A percentile compares a stretch with the other conserved stretches of the same genome.
Conservation (phyloP, 2,888 invertebrate genomes). For the Drosophila gaucha region DNA sequence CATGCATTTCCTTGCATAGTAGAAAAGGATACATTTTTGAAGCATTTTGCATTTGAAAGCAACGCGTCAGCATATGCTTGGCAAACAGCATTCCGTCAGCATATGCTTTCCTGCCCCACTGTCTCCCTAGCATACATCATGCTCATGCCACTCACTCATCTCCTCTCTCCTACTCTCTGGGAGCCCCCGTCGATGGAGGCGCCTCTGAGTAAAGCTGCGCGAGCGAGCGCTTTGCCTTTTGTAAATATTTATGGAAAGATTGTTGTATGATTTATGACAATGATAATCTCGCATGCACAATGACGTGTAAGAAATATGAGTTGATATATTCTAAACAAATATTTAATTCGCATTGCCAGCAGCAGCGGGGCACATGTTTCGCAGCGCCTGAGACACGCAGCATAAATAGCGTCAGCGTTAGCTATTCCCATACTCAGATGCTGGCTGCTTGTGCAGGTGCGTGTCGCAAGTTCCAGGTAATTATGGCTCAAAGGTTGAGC, state of each 20-base stretch:
- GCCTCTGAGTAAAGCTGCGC: constrained; percentile 23
- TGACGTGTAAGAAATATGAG: constrained; percentile 76
- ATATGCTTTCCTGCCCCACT: no score
- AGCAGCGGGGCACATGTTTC: constrained; percentile 5
- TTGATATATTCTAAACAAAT: constrained; percentile 74
- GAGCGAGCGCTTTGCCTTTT: constrained; percentile 60
- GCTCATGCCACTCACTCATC: constrained; percentile 1
- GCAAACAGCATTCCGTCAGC: constrained; percentile 8
- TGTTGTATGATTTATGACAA: constrained; percentile 76
- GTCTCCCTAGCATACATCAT: constrained; percentile 27
- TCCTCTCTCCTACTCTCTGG: not conserved
- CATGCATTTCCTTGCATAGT: constrained; percentile 23
- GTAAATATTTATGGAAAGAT: constrained; percentile 77
- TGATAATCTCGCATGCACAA: constrained; percentile 75
- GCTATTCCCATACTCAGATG: no score
- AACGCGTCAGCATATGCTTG: constrained; percentile 35
- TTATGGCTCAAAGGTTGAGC: constrained; percentile 26
- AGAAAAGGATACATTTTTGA: constrained; percentile 37
- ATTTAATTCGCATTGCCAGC: constrained; percentile 63
- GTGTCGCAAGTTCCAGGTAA: constrained; percentile 29
- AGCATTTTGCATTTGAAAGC: constrained; percentile 47
- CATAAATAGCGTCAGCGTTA: not conserved
- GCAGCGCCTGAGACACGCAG: not conserved
- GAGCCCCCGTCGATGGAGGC: not conserved
- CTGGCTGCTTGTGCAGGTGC: not conserved